Percentiles rank a stretch among this genome's conserved stretches.
phyloP scores from a whole-genome alignment of 2,113 vertebrate genomes.

The Antennarius striatus region DNA sequence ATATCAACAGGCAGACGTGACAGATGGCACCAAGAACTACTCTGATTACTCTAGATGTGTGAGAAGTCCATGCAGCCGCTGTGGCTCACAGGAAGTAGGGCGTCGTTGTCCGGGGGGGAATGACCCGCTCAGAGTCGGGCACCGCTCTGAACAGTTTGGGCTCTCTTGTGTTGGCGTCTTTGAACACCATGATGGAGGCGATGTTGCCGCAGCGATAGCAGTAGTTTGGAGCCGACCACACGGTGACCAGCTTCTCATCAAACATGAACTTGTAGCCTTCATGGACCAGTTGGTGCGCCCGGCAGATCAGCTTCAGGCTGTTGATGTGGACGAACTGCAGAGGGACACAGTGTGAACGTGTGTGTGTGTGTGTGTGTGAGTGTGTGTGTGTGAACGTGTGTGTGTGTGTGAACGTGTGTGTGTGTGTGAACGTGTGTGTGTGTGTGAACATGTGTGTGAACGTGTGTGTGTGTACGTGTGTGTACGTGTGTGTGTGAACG shows the following conservation, averaged over 20 bases:
- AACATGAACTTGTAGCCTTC: conserved; percentile 99
- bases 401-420: too few relatives aligned
- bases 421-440: too few relatives aligned
- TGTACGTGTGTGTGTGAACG: too few relatives aligned
- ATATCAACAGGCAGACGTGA: too few relatives aligned
- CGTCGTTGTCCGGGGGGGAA: conserved; percentile 93
- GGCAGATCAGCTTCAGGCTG: conserved; percentile 97
- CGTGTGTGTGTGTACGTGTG: too few relatives aligned
- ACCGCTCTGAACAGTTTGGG: conserved; percentile 97
- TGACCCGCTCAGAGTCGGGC: conserved; percentile 90
- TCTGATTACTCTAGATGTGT: too few relatives aligned
- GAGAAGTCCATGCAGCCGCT: too few relatives aligned
- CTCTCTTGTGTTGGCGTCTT: conserved; percentile 93
- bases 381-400: too few relatives aligned
- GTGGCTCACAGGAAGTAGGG: conserved; percentile 87
- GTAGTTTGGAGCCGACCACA: conserved; percentile 98
- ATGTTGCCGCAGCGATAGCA: conserved; percentile 99
- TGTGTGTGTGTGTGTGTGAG: too few relatives aligned
- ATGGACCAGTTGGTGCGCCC: conserved; percentile 95
- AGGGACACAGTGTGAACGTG: too few relatives aligned
- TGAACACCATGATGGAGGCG: conserved; percentile 98
- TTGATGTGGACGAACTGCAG: conserved; percentile 97
- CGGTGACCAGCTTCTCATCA: conserved; percentile 96
- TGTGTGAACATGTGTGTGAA: too few relatives aligned
- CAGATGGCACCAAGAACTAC: too few relatives aligned